Percentiles rank a stretch among this genome's conserved stretches.
Conservation (phyloP, 2,797 vertebrate genomes). For the Arremon brunneinucha region DNA sequence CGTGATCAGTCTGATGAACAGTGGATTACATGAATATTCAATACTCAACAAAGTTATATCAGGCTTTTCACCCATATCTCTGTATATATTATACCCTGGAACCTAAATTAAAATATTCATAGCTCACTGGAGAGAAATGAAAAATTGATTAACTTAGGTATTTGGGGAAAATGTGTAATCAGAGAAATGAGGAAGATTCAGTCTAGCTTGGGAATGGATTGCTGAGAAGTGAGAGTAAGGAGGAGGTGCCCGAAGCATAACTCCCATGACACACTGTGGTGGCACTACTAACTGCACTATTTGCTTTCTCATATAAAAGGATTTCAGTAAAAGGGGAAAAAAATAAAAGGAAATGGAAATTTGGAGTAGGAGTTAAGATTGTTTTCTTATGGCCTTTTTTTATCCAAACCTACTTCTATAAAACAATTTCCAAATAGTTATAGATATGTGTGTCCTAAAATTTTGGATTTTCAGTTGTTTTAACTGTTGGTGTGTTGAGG, state of each 20-base stretch:
- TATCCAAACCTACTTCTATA: background rate
- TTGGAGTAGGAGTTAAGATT: background rate
- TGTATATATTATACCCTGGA: background rate
- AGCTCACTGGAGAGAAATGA: constrained; percentile 26
- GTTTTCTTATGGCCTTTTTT: background rate
- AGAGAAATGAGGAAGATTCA: background rate
- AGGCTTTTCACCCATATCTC: constrained; percentile 17
- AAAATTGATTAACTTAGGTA: constrained; percentile 9
- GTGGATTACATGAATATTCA: constrained; percentile 40
- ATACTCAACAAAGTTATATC: background rate
- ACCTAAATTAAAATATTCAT: constrained; percentile 35
- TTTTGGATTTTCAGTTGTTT: background rate
- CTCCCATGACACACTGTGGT: constrained; percentile 67
- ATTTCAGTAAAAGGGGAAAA: background rate
- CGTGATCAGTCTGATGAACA: background rate
- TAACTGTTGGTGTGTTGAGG: background rate
- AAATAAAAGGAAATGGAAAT: background rate
- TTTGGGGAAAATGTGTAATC: background rate
- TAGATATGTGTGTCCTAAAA: background rate
- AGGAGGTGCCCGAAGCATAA: constrained; percentile 34
- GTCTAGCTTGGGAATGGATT: background rate
- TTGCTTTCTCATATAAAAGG: background rate
- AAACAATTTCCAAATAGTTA: background rate
- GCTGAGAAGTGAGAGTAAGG: background rate
- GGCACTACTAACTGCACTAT: constrained; percentile 46